A percentile compares a stretch with the other conserved stretches of the same genome.
These are phyloP conservation scores for Strix aluco DNA, from an alignment of 2,113 vertebrate species.

Conservation along the genomic window DNA sequence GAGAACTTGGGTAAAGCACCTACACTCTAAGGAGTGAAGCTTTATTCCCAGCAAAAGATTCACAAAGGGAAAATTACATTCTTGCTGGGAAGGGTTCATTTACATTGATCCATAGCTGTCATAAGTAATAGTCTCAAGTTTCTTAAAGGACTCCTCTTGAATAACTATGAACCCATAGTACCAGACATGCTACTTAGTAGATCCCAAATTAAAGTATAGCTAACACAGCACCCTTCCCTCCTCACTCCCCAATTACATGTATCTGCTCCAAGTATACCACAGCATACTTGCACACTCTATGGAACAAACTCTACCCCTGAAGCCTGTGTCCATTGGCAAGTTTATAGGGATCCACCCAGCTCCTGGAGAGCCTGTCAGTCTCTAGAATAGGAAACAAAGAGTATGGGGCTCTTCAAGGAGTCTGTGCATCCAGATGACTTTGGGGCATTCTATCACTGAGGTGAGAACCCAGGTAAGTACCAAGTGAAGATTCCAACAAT, in stretches of 20 bases:
- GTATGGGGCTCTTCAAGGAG: background rate
- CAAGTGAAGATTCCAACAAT: background rate
- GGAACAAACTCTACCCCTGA: background rate
- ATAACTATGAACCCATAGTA: background rate
- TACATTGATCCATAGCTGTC: background rate
- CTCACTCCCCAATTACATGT: fast-evolving
- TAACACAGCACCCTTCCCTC: background rate
- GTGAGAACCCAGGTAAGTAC: background rate
- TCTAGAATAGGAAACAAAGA: background rate
- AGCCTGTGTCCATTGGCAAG: background rate
- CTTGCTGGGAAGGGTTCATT: background rate
- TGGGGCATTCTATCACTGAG: background rate
- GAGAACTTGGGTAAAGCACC: background rate
- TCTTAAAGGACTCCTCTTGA: background rate
- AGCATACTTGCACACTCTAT: background rate
- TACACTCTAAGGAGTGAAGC: background rate
- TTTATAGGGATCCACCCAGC: background rate
- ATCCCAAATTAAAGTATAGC: background rate
- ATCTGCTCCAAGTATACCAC: background rate
- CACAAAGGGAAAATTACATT: background rate
- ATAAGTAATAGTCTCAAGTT: background rate
- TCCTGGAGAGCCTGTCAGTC: background rate
- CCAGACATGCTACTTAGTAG: background rate
- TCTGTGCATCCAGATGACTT: background rate
- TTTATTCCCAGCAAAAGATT: background rate